Conservation (phyloP, 2,888 invertebrate species). For the Coenonympha glycerion region DNA sequence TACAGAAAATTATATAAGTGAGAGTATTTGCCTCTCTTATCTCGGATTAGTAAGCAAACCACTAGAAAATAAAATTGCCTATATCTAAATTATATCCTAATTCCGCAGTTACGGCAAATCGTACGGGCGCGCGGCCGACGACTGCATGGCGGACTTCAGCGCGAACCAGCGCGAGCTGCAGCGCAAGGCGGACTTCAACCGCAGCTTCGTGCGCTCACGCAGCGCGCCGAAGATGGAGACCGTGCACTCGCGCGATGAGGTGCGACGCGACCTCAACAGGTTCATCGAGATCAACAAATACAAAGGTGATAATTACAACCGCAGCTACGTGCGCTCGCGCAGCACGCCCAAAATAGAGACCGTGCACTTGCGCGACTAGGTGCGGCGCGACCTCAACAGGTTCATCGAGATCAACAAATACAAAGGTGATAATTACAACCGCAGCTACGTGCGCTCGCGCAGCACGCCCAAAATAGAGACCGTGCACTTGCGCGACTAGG, state of each 20-base stretch:
- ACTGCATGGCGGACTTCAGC: slow-evolving; percentile 76
- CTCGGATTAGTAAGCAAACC: too few species aligned
- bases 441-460: slow-evolving; percentile 63
- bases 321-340: slow-evolving; percentile 63
- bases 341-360: slow-evolving; percentile 77
- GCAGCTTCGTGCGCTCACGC: slow-evolving; percentile 63
- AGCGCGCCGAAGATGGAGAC: slow-evolving; percentile 77
- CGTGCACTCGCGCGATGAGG: slow-evolving; percentile 73
- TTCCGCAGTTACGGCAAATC: slow-evolving; percentile 71
- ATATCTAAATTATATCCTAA: not conserved
- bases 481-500: slow-evolving; percentile 73
- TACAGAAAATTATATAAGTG: too few species aligned
- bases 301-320: slow-evolving; percentile 61
- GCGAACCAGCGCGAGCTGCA: slow-evolving; percentile 60
- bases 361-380: slow-evolving; percentile 73
- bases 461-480: slow-evolving; percentile 77
- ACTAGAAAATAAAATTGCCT: too few species aligned
- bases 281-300: slow-evolving; percentile 73
- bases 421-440: slow-evolving; percentile 61
- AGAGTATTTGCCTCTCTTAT: too few species aligned
- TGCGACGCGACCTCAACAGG: slow-evolving; percentile 65
- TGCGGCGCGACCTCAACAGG: slow-evolving; percentile 65
- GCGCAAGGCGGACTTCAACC: slow-evolving; percentile 60
- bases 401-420: slow-evolving; percentile 73
- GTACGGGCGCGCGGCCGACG: slow-evolving; percentile 75